Conservation (phyloP, 1,140 invertebrate species). For the Diorhabda elongata region DNA sequence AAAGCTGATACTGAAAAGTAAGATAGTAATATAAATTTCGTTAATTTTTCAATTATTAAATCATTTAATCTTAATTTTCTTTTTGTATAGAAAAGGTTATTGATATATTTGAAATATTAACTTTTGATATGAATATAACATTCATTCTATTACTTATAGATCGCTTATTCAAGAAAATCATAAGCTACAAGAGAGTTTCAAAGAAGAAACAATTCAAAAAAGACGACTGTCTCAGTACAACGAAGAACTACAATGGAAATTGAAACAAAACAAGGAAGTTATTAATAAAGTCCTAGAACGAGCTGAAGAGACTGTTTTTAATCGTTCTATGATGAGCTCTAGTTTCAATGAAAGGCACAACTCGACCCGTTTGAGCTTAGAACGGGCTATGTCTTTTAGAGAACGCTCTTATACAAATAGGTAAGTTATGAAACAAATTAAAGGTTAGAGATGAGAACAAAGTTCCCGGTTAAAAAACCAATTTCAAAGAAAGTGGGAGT, state of each 20-base stretch:
- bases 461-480: too few relatives aligned
- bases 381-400: slow-evolving; percentile 36
- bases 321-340: slow-evolving; percentile 35
- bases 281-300: slow-evolving; percentile 46
- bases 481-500: too few relatives aligned
- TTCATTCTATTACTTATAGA: slow-evolving; percentile 18
- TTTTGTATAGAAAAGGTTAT: too few relatives aligned
- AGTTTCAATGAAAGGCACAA: slow-evolving; percentile 41
- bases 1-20: slow-evolving; percentile 56
- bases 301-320: slow-evolving; percentile 35
- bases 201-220: slow-evolving; percentile 70
- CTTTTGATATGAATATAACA: too few relatives aligned
- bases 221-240: slow-evolving; percentile 73
- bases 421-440: neutral
- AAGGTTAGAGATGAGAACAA: too few relatives aligned
- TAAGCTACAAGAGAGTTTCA: slow-evolving; percentile 64
- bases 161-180: slow-evolving; percentile 55
- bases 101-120: too few relatives aligned
- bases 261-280: slow-evolving; percentile 72
- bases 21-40: slow-evolving; percentile 30
- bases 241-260: slow-evolving; percentile 81
- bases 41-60: too few relatives aligned
- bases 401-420: slow-evolving; percentile 26
- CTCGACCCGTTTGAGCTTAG: slow-evolving; percentile 27
- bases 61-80: too few relatives aligned